Evolutionary conservation across 2,797 vertebrate species (phyloP), one percentile per base, ranked within the genome.

Genomic region (Hippopotamyrus pictus): DNA sequence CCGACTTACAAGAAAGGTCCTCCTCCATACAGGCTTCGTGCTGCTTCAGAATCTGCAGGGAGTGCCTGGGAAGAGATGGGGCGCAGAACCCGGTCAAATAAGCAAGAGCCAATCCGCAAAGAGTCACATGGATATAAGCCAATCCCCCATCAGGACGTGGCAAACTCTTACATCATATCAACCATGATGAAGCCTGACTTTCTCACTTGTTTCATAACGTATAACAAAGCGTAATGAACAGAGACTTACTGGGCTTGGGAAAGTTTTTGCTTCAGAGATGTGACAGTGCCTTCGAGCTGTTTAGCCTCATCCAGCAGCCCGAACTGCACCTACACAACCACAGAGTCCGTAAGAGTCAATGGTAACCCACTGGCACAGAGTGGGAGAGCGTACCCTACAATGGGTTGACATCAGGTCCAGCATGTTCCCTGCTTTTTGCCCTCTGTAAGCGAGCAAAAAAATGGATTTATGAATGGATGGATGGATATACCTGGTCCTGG

Each of bases 231-330:
- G n/a, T 50, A 53, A 51, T 85, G 8, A 51, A 29, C 9, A 46
- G 1, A 1, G 33, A 97, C 98, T 94, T 94, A 99, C 98, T 97
- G 97, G 25, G 97, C 94, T 86, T 99, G 95, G 0, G 94, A 94
- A 8, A 98, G 93, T 92, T 99, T 99, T 94, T 96, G 94, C 90
- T 93, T 96, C 90, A 99, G 94, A 1, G 92, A 92, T 1, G 88
- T 46, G 44, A 97, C 97, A 0, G 94, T 96, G 11, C 94, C 94
- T 88, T 98, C 96, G 91, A 99, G 93, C 93, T 98, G 97, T 73
- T 95, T 95, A 25, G 97, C 95, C 91, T 99, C 98, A 0, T 94
- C 93, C 0, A 96, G 95, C 3, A 99, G 96, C 25, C 98, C 95
- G 0, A 93, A 94, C 93, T 99, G 98, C n/a, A 96, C 96, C 98